A percentile compares a stretch with the other conserved stretches of the same genome.
phyloP scores from a whole-genome alignment of 2,888 invertebrate species.

The Holacanthella duospinosa region DNA sequence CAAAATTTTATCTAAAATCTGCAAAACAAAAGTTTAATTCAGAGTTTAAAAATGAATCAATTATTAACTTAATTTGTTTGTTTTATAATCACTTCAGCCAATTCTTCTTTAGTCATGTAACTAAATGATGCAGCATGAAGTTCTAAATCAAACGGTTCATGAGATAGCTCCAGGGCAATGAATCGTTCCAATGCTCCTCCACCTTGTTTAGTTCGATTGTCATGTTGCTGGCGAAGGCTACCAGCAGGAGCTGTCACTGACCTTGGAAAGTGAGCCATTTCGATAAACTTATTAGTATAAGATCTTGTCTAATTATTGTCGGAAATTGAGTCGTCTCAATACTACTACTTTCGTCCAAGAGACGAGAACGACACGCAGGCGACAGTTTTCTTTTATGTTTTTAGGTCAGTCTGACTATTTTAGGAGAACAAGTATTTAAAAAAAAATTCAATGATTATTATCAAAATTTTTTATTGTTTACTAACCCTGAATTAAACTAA shows the following conservation, averaged over 20 bases:
- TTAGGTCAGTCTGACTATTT: no score
- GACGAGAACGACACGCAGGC: no score
- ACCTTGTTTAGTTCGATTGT: background rate
- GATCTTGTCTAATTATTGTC: no score
- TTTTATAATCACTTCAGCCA: background rate
- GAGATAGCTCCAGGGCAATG: background rate
- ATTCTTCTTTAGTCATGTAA: background rate
- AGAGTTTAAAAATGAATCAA: background rate
- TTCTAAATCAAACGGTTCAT: background rate
- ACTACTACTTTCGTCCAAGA: no score
- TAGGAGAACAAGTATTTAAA: no score
- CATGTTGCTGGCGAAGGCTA: background rate
- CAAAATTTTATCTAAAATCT: slow-evolving; percentile 1
- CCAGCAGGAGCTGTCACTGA: background rate
- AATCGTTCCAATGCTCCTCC: background rate
- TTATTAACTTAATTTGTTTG: background rate
- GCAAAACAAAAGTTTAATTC: background rate
- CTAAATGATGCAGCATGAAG: background rate
- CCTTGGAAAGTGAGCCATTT: no score
- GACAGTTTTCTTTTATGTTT: no score
- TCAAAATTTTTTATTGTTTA: no score
- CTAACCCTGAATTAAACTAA: no score
- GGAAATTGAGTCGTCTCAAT: no score
- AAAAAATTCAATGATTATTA: no score
- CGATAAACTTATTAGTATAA: no score